A percentile compares a stretch with the other conserved stretches of the same genome.
Evolutionary conservation across 1,140 invertebrate genomes (phyloP).

Genomic region (Drosophila nebulosa): DNA sequence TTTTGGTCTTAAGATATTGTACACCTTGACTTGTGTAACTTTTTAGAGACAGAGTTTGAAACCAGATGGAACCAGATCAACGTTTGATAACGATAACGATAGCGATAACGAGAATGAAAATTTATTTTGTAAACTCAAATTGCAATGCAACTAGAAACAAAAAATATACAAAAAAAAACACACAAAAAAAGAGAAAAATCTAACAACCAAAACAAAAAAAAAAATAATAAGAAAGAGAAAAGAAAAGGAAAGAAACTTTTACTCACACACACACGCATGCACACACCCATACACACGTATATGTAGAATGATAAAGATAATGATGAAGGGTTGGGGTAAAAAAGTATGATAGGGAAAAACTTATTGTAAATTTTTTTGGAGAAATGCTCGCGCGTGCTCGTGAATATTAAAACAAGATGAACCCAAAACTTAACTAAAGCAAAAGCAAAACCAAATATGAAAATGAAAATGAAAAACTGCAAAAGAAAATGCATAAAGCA

Average conservation of each 20-base stretch:
- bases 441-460: slow-evolving; percentile 35
- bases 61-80: slow-evolving; percentile 62
- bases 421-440: slow-evolving; percentile 34
- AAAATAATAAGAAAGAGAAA: slow-evolving; percentile 30
- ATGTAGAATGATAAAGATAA: slow-evolving; percentile 15
- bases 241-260: slow-evolving; percentile 48
- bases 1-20: slow-evolving; percentile 52
- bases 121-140: slow-evolving; percentile 70
- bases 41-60: slow-evolving; percentile 62
- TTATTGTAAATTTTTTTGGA: slow-evolving; percentile 60
- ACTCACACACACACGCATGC: slow-evolving; percentile 53
- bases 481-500: slow-evolving; percentile 39
- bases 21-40: slow-evolving; percentile 51
- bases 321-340: not conserved
- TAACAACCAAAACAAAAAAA: slow-evolving; percentile 14
- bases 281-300: slow-evolving; percentile 29
- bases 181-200: slow-evolving; percentile 38
- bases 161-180: slow-evolving; percentile 12
- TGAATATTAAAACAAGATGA: slow-evolving; percentile 69
- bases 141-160: slow-evolving; percentile 34
- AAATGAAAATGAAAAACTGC: slow-evolving; percentile 30
- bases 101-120: slow-evolving; percentile 39
- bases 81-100: slow-evolving; percentile 11
- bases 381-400: slow-evolving; percentile 73
- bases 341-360: not conserved